Conservation (phyloP, 2,888 invertebrate species). For the Sinohyriopsis cumingii region DNA sequence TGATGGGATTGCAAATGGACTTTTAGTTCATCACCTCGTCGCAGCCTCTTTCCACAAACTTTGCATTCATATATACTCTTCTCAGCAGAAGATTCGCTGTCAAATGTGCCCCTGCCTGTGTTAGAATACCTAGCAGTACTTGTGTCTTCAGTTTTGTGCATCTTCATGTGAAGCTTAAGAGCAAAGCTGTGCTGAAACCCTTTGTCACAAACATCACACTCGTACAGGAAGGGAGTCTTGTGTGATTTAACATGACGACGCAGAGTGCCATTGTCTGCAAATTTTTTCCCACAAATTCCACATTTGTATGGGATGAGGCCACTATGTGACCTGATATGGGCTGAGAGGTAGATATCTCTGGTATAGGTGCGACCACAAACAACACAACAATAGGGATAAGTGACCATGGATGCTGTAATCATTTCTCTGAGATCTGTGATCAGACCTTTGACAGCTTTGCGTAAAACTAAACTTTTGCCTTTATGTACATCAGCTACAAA, state of each 20-base stretch:
- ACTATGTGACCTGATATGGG: conserved; percentile 4
- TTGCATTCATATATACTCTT: too few species aligned
- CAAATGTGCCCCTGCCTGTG: background rate
- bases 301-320: conserved; percentile 24
- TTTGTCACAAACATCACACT: conserved; percentile 11
- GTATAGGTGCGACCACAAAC: conserved; percentile 1
- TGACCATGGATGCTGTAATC: conserved; percentile 5
- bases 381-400: conserved; percentile 4
- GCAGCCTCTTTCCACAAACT: too few species aligned
- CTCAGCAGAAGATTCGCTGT: too few species aligned
- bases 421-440: conserved; percentile 1
- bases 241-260: conserved; percentile 19
- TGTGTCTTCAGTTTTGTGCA: conserved; percentile 4
- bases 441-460: background rate
- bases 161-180: conserved; percentile 1
- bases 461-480: background rate
- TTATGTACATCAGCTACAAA: background rate
- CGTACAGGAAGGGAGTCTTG: conserved; percentile 11
- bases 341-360: background rate
- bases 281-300: conserved; percentile 42
- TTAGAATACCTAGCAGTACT: background rate
- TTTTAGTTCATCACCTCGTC: too few species aligned
- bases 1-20: too few species aligned
- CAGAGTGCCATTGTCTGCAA: conserved; percentile 16
- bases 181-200: conserved; percentile 3